Base-by-base conservation (phyloP, 2,797 vertebrate species). In the Taeniopygia guttata region DNA sequence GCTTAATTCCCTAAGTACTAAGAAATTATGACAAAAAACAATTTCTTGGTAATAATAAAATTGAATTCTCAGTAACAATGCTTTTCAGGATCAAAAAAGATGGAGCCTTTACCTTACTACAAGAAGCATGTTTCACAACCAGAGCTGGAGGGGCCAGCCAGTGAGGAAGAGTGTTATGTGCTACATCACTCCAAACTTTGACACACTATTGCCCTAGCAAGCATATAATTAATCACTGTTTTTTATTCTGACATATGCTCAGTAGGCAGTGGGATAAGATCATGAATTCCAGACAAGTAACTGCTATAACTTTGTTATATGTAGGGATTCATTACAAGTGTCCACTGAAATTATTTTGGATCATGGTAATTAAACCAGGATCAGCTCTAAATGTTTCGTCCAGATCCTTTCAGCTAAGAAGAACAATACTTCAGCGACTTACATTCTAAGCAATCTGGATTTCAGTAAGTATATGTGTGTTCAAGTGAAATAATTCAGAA, bases 21-120 rank as follows among this genome's bases (percentile, higher is more conserved):
- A 84, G 87, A 96, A 97, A 87, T 87, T 95, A 93, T 95, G 86
- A 94, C 96, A 97, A 88, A 94, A 95, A 95, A 95, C 25, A 95
- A 52, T 34, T 69, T 92, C 38, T 68, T 55, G 18, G 36, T 74
- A 84, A 56, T 38, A 90, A 91, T 34, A 85, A 91, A 69, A 85
- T 43, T 51, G 54, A 68, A 90, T 95, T 84, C 43, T 77, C 60
- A 27, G 5, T 80, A 87, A 54, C 1, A 4, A 45, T 4, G 23
- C 5, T 84, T 60, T 84, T 85, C 87, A 81, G 29, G 26, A 49
- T 43, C 43, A 62, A 75, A 64, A 40, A 66, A 60, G 7, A 4
- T 56, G 43, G 6, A 76, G 19, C 21, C 76, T 74, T 60, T 92
- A 46, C 10, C 29, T 48, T 43, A 14, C 49, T 67, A 27, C 16